These are phyloP conservation scores for Philonicus albiceps DNA, from an alignment of 2,888 invertebrate genomes.

Conservation along the genomic window DNA sequence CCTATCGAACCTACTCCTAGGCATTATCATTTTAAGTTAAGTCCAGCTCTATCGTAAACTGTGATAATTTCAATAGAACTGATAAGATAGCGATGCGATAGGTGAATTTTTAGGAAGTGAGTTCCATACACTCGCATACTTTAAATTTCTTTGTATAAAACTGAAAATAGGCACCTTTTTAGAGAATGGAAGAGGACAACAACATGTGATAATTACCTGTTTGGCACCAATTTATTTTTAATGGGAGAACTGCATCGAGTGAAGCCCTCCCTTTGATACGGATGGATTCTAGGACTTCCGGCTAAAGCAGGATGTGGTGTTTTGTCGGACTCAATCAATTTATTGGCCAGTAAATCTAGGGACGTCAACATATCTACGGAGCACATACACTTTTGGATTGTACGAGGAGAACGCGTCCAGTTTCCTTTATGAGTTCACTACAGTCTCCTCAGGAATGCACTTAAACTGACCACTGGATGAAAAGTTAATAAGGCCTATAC, in stretches of 20 bases:
- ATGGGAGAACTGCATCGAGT: slow-evolving; percentile 24
- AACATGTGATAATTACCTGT: slow-evolving; percentile 38
- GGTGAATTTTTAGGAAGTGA: neutral
- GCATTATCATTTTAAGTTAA: neutral
- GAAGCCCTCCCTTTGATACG: slow-evolving; percentile 39
- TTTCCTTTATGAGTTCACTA: neutral
- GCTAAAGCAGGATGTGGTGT: slow-evolving; percentile 17
- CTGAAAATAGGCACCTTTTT: neutral
- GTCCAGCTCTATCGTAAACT: neutral
- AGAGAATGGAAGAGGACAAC: neutral
- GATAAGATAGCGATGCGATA: neutral
- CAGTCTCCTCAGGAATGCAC: neutral
- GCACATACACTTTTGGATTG: neutral
- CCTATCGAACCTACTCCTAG: neutral
- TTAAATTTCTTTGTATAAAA: neutral
- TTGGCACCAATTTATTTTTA: slow-evolving; percentile 33
- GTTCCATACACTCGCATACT: neutral
- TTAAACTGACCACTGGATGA: neutral
- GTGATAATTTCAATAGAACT: neutral
- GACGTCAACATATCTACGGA: slow-evolving; percentile 59
- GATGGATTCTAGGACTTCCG: slow-evolving; percentile 42
- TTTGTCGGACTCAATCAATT: slow-evolving; percentile 55
- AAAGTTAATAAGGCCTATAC: slow-evolving; percentile 17
- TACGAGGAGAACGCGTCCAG: neutral
- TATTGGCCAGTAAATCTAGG: slow-evolving; percentile 59